Evolutionary conservation across 64 coral and sea anemone species (phyloP).

Genomic region (Cladopsammia gracilis): DNA sequence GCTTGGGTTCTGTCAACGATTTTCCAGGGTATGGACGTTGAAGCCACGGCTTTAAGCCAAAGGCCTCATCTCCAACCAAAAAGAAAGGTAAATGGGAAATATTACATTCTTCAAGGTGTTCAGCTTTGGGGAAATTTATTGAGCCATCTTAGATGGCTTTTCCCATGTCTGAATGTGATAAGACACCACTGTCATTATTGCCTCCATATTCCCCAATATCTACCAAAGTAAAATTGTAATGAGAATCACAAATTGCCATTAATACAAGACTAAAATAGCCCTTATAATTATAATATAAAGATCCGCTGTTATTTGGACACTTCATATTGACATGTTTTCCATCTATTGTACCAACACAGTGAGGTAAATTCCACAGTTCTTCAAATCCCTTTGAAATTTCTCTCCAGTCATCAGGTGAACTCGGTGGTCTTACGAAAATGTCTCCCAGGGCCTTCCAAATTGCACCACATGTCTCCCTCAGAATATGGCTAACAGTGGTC

Average conservation of each 20-base stretch:
- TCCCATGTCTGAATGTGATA: slow-evolving; percentile 45
- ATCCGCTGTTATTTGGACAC: slow-evolving; percentile 62
- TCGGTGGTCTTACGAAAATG: slow-evolving; percentile 44
- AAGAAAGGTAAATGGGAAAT: slow-evolving; percentile 37
- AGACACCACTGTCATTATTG: slow-evolving; percentile 55
- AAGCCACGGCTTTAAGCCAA: slow-evolving; percentile 49
- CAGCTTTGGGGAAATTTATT: slow-evolving; percentile 34
- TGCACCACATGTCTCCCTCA: slow-evolving; percentile 54
- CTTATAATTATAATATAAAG: slow-evolving; percentile 64
- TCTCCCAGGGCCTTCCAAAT: slow-evolving; percentile 49
- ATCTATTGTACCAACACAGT: slow-evolving; percentile 52
- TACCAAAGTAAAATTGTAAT: slow-evolving; percentile 36
- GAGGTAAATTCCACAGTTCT: slow-evolving; percentile 52
- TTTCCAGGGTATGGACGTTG: slow-evolving; percentile 43
- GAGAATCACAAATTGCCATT: slow-evolving; percentile 52
- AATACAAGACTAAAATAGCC: slow-evolving; percentile 58
- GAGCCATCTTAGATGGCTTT: slow-evolving; percentile 44
- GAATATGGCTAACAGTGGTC: slow-evolving; percentile 45
- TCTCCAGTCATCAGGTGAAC: slow-evolving; percentile 50
- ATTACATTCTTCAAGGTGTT: slow-evolving; percentile 44
- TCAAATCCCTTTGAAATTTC: slow-evolving; percentile 49
- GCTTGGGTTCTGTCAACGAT: slow-evolving; percentile 28
- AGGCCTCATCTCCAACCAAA: slow-evolving; percentile 61
- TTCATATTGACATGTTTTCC: slow-evolving; percentile 52
- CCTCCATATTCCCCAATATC: slow-evolving; percentile 52